phyloP scores from a whole-genome alignment of 2,888 invertebrate species.

The Digitonthophagus gazella region DNA sequence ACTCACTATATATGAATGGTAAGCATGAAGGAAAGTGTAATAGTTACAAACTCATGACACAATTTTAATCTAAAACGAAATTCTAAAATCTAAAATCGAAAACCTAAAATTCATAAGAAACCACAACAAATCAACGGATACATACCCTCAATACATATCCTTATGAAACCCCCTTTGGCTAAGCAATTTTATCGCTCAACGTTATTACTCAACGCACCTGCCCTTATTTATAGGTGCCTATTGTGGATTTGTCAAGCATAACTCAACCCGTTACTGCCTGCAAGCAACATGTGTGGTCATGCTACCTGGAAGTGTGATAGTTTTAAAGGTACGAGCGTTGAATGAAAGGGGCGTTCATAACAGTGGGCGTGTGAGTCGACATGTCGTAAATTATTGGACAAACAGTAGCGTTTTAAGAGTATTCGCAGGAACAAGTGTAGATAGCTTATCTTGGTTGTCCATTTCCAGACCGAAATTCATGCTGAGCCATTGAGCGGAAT shows the following conservation, averaged over 20 bases:
- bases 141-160: too few species aligned
- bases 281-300: neutral
- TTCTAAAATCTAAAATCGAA: too few species aligned
- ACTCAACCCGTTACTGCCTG: neutral
- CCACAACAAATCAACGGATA: too few species aligned
- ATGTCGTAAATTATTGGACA: neutral
- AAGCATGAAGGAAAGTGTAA: too few species aligned
- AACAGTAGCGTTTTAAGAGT: neutral
- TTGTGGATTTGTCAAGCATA: neutral
- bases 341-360: neutral
- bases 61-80: too few species aligned
- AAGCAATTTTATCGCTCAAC: neutral
- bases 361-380: neutral
- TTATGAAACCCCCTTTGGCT: too few species aligned
- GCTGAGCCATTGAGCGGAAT: too few species aligned
- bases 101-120: too few species aligned
- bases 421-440: neutral
- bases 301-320: neutral
- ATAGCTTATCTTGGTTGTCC: neutral
- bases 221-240: neutral
- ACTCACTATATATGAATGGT: too few species aligned
- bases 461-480: too few species aligned
- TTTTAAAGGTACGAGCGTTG: neutral
- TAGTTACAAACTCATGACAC: too few species aligned
- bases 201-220: neutral